Evolutionary conservation across 1,140 invertebrate genomes (phyloP).

Genomic region (Sycobia sp.): DNA sequence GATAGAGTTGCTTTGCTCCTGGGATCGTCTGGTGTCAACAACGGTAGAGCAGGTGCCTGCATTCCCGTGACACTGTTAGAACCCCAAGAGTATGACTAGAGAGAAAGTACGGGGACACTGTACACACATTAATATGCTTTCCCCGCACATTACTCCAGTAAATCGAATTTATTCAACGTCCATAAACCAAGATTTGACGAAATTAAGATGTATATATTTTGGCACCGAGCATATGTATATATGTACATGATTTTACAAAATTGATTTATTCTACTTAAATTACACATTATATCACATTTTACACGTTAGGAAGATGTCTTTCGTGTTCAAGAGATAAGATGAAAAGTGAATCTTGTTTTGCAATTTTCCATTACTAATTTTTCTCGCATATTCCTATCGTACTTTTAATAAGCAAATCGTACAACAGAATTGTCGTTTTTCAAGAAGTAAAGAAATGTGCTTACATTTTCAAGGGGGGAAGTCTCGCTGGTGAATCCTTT

Average conservation of each 20-base stretch:
- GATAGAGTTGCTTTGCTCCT: not conserved
- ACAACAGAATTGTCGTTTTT: slow-evolving; percentile 17
- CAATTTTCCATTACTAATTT: not conserved
- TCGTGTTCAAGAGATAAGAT: slow-evolving; percentile 1
- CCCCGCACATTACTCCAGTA: slow-evolving; percentile 43
- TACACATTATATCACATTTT: not conserved
- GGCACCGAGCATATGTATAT: not conserved
- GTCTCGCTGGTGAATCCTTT: slow-evolving; percentile 1
- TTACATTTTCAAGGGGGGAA: slow-evolving; percentile 27
- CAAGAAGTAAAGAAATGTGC: slow-evolving; percentile 32
- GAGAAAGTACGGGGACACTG: slow-evolving; percentile 49
- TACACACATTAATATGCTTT: slow-evolving; percentile 39
- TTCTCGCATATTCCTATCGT: not conserved
- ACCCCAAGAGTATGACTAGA: slow-evolving; percentile 56
- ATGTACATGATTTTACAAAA: not conserved
- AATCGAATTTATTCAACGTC: slow-evolving; percentile 16
- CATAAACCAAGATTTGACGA: slow-evolving; percentile 2
- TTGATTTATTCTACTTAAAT: slow-evolving; percentile 4
- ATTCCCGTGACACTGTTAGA: slow-evolving; percentile 61
- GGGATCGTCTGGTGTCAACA: slow-evolving; percentile 29
- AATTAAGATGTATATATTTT: not conserved
- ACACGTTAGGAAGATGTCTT: slow-evolving; percentile 1
- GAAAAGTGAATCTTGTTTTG: slow-evolving; percentile 2
- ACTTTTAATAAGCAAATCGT: slow-evolving; percentile 15
- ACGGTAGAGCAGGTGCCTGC: slow-evolving; percentile 51